A percentile compares a stretch with the other conserved stretches of the same genome.
Evolutionary conservation across 2,888 invertebrate species (phyloP).

Genomic region (Lasioglossum oenotherae): DNA sequence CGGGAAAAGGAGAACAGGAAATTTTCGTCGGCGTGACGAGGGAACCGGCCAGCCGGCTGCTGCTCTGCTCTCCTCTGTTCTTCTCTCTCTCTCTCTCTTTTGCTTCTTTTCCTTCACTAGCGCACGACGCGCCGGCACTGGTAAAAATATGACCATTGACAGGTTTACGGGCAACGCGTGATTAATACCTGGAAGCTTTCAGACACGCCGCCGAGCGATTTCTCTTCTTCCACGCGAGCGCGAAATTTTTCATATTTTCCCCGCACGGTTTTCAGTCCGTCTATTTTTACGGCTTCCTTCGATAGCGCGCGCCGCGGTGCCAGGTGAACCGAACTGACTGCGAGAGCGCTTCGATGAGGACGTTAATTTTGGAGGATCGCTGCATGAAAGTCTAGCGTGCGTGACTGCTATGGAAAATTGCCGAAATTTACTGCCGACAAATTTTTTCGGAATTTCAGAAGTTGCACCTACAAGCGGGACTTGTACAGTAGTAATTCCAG

Average conservation of each 20-base stretch:
- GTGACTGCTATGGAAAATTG: neutral
- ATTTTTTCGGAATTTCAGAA: too few relatives aligned
- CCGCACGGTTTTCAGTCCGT: neutral
- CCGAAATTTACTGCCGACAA: neutral
- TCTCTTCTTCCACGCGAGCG: constrained; percentile 6
- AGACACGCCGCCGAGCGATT: constrained; percentile 26
- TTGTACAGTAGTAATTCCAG: too few relatives aligned
- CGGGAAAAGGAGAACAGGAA: constrained; percentile 31
- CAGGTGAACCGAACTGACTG: neutral
- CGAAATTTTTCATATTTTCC: constrained; percentile 17
- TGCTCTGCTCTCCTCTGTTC: neutral
- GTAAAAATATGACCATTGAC: constrained; percentile 42
- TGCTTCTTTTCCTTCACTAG: neutral
- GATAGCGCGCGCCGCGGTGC: neutral
- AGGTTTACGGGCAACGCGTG: constrained; percentile 18
- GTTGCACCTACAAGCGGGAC: too few relatives aligned
- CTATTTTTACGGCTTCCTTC: constrained; percentile 10
- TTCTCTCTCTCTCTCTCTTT: neutral
- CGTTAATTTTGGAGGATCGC: neutral
- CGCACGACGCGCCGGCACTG: constrained; percentile 14
- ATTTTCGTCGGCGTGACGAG: constrained; percentile 44
- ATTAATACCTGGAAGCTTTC: constrained; percentile 26
- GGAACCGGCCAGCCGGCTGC: constrained; percentile 6
- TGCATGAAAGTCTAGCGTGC: neutral
- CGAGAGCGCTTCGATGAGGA: neutral